Evolutionary conservation across 2,888 invertebrate genomes (phyloP), one percentile per base, ranked within the genome.

Genomic region (Diarsia dahlii): DNA sequence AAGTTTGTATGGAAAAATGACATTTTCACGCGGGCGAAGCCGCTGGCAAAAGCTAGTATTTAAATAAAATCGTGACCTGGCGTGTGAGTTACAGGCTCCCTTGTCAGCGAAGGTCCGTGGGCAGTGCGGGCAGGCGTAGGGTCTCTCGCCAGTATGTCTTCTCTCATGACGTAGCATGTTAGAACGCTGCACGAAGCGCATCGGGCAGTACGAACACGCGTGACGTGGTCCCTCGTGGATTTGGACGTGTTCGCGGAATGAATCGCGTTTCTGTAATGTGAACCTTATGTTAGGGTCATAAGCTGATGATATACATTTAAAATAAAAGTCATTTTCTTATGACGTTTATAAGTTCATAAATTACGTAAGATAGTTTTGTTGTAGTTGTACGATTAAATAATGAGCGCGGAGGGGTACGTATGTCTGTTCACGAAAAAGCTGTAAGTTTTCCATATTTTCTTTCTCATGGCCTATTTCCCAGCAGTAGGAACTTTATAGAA

Each of bases 221-320:
- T 97, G 97, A 0, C 97, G 95, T 1, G 97, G 97, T 0, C 97
- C 97, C 80, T 95, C 95, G 94, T 97, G 97, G 82, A 97, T 97
- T 82, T 96, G 93, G 0, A 97, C 90, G 92, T 97, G 97, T 87
- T 97, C 97, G 82, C 97, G 97, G 92, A 94, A 97, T 12, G 97
- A 97, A 85, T 97, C 97, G 70, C 96, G 95, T 84, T 97, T 96
- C 97, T 97, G 90, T 0, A 62, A 76, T 56, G 56, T 69, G 4
- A 77, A 69, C 18, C 1, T 77, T 62, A 18, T 58, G 28, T 12
- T 1, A 62, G 52, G 20, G 18, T 62, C 23, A 48, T 4, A 8
- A 12, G 46, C 12, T 4, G 18, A 13, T 28, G 13, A 48, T 46
- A 54, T 65, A 66, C 50, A 23, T n/a, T n/a, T n/a, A n/a, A n/a